Base-by-base conservation (phyloP, 2,797 vertebrate species). In the Emydoidea blandingii region DNA sequence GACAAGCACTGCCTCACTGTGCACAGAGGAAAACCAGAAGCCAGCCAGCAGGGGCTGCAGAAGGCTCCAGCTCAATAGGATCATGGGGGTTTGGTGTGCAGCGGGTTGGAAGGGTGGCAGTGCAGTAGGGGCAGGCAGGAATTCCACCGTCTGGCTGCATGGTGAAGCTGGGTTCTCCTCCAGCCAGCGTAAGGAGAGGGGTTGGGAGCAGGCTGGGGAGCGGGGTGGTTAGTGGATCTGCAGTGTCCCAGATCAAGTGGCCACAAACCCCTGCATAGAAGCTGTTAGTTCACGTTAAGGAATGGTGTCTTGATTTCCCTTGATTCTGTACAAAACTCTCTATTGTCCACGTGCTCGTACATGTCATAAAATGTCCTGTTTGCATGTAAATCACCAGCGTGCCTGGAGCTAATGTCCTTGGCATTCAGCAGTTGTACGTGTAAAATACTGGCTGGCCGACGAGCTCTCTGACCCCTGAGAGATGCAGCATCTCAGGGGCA, bases 181-280 rank as follows among this genome's bases (percentile, higher is more conserved):
- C 8, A 7, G 23, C 25, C 81, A 1, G 0, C 8, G n/a, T 14
- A 5, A 1, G 59, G 49, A 83, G 49, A 41, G 79, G 34, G 29
- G 3, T 1, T 6, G n/a, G 41, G 34, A 19, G 34, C 62, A 65
- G 62, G 62, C 62, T 19, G 34, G 14, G 59, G 59, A 11, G 11
- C 1, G 3, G 1, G 31, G 14, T 62, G 59, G 18, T 18, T n/a
- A 68, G 34, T 68, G 62, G 62, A 37, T 19, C 34, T 11, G 19
- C 65, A 41, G n/a, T 21, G 19, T 72, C 19, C n/a, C 65, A 72
- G n/a, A 37, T 72, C n/a, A 41, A 68, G 8, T 37, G n/a, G 8
- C n/a, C 65, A 37, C 65, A 72, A 72, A 21, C 65, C 19, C 5
- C n/a, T 21, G 18, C 8, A 37, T 3, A 21, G 65, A 72, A 72